Conservation (phyloP, 2,888 invertebrate genomes). For the Thera obeliscata region DNA sequence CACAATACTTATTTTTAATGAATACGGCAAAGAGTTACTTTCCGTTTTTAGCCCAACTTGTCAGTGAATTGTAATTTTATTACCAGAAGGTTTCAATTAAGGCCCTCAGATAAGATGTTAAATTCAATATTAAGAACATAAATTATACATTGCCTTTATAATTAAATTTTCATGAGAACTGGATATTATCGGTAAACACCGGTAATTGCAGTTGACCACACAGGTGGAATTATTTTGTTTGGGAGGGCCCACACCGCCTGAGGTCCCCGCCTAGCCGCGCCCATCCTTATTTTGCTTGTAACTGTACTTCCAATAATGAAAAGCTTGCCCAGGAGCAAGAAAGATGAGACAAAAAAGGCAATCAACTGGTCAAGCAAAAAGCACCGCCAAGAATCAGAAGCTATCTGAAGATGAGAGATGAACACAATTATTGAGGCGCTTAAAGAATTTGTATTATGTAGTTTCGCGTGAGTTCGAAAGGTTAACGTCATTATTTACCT, state of each 20-base stretch:
- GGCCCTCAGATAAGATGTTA: constrained; percentile 9
- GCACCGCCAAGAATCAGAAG: neutral
- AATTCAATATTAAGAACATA: constrained; percentile 24
- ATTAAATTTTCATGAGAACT: constrained; percentile 31
- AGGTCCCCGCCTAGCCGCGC: constrained; percentile 57
- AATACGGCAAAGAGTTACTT: neutral
- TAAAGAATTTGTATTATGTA: constrained; percentile 2
- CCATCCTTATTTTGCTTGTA: constrained; percentile 43
- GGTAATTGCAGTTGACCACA: constrained; percentile 63
- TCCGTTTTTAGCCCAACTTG: neutral
- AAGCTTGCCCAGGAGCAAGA: constrained; percentile 27
- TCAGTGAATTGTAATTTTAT: constrained; percentile 1
- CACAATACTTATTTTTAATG: too few relatives aligned
- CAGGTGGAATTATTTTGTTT: constrained; percentile 61
- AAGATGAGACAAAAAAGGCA: constrained; percentile 24
- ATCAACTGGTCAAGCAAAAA: constrained; percentile 14
- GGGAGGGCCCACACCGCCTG: constrained; percentile 58
- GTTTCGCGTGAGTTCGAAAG: constrained; percentile 7
- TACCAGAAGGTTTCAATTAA: constrained; percentile 19
- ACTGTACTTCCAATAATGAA: constrained; percentile 40
- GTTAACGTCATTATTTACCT: constrained; percentile 21
- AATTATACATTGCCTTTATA: constrained; percentile 19
- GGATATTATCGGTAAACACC: constrained; percentile 37
- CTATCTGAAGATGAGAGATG: constrained; percentile 5
- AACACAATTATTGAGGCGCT: neutral